Evolutionary conservation across 30 jellyfish, hydroid and myxozoan genomes (phyloP).

Genomic region (Pseudorhiza aurosa): DNA sequence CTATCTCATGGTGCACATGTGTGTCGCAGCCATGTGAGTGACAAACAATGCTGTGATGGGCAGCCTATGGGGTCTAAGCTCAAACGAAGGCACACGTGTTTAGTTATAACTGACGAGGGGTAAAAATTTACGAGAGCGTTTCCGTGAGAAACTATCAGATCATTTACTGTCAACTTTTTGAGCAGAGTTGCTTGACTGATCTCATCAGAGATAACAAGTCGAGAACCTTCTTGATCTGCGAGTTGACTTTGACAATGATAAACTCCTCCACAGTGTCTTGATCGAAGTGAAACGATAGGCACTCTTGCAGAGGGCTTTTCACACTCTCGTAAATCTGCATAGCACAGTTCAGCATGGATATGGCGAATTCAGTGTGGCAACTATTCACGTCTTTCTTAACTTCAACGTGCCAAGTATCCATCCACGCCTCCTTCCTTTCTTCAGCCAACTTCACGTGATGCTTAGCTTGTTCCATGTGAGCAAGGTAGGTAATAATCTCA

Average conservation of each 20-base stretch:
- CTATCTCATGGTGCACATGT: no score
- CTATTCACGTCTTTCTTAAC: slow-evolving; percentile 65
- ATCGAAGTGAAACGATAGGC: slow-evolving; percentile 84
- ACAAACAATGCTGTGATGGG: neutral
- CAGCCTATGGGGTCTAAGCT: no score
- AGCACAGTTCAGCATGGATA: slow-evolving; percentile 63
- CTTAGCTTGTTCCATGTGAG: slow-evolving; percentile 84
- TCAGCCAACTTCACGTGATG: slow-evolving; percentile 71
- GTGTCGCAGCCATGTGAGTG: no score
- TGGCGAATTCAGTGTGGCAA: slow-evolving; percentile 83
- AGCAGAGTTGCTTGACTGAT: slow-evolving; percentile 42
- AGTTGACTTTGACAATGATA: slow-evolving; percentile 84
- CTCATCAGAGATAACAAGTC: slow-evolving; percentile 64
- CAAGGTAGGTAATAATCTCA: slow-evolving; percentile 69
- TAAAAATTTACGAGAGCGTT: no score
- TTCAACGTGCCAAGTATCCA: slow-evolving; percentile 92
- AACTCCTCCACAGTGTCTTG: slow-evolving; percentile 95
- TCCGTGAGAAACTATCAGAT: neutral
- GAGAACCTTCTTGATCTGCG: slow-evolving; percentile 61
- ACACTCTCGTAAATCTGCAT: slow-evolving; percentile 78
- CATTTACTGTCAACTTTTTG: neutral
- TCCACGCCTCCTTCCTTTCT: slow-evolving; percentile 94
- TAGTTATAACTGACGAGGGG: no score
- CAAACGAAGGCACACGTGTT: no score
- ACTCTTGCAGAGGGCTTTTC: slow-evolving; percentile 87